phyloP scores from a whole-genome alignment of 2,113 vertebrate genomes.

The Sebastes schlegelii region DNA sequence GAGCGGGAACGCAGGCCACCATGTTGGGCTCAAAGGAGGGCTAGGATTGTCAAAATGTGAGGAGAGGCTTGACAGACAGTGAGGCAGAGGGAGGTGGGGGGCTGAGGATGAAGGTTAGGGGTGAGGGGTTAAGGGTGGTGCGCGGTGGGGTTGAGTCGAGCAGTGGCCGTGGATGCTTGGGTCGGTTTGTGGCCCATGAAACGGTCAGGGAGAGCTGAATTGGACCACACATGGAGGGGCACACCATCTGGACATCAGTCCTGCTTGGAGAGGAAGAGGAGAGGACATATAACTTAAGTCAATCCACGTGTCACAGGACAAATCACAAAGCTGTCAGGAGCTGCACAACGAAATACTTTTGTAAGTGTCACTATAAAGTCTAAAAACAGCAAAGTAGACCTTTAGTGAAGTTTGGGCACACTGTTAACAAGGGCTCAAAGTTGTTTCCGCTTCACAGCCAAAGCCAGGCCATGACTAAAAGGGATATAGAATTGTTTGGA shows the following conservation, averaged over 20 bases:
- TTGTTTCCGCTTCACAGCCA: constrained; percentile 64
- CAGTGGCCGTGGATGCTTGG: constrained; percentile 47
- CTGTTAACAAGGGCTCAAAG: constrained; percentile 70
- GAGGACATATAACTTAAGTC: constrained; percentile 19
- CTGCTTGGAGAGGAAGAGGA: constrained; percentile 78
- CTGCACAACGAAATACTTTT: constrained; percentile 33
- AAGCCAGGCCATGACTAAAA: constrained; percentile 68
- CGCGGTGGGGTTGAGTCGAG: constrained; percentile 49
- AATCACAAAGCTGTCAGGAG: constrained; percentile 42
- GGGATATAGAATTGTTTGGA: constrained; percentile 66
- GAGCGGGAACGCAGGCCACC: constrained; percentile 85
- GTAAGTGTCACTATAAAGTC: constrained; percentile 38
- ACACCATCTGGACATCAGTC: constrained; percentile 81
- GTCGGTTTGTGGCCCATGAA: constrained; percentile 84
- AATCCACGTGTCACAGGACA: constrained; percentile 16
- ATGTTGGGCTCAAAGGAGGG: constrained; percentile 83
- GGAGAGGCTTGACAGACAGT: constrained; percentile 58
- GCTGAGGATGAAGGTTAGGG: constrained; percentile 59
- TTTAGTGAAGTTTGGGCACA: constrained; percentile 57
- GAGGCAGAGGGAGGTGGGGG: constrained; percentile 62
- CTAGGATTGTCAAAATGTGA: constrained; percentile 69
- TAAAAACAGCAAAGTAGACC: constrained; percentile 42
- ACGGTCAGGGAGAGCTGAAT: constrained; percentile 73
- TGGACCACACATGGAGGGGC: constrained; percentile 79
- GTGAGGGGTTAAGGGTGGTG: constrained; percentile 52